Evolutionary conservation across 2,797 vertebrate genomes (phyloP).

Genomic region (Strix occidentalis): DNA sequence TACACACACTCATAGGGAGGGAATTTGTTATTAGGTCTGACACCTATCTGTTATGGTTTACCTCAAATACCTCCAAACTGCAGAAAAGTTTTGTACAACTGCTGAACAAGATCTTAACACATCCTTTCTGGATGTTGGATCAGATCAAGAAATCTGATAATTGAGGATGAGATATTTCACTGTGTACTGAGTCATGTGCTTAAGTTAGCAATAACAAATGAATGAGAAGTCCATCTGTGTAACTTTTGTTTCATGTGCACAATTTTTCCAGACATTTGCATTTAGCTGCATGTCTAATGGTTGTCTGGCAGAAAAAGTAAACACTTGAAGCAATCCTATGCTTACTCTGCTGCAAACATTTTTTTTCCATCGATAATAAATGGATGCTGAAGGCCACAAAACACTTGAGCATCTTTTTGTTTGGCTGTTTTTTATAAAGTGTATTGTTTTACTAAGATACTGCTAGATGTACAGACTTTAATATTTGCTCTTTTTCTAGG

Average conservation of each 20-base stretch:
- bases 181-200: neutral
- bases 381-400: neutral
- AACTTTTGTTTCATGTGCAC: neutral
- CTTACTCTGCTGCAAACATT: neutral
- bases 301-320: neutral
- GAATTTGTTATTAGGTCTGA: neutral
- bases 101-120: neutral
- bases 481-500: conserved; percentile 13
- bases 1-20: neutral
- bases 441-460: neutral
- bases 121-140: neutral
- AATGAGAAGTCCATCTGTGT: neutral
- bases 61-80: neutral
- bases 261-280: neutral
- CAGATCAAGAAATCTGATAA: neutral
- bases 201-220: neutral
- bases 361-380: neutral
- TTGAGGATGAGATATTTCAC: neutral
- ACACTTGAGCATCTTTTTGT: neutral
- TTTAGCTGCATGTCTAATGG: neutral
- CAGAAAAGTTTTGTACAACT: neutral
- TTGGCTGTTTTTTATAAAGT: neutral
- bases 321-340: neutral
- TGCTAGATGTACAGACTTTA: neutral
- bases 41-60: neutral